Base-by-base conservation (phyloP, 2,888 invertebrate genomes). In the Pycnomerus fuliginosus region DNA sequence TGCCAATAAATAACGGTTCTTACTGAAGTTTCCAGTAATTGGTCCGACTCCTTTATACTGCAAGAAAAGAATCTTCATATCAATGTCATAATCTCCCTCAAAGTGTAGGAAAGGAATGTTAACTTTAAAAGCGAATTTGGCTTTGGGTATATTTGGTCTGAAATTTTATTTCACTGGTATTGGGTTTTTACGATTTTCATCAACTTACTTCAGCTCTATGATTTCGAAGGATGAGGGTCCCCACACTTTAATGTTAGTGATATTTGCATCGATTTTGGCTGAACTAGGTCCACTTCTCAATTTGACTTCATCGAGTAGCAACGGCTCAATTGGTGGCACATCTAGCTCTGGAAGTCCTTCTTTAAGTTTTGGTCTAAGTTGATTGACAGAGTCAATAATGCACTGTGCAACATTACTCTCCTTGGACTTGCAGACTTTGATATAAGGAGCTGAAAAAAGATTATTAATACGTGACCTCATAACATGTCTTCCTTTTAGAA, bases 31-130 rank as follows among this genome's bases (percentile, higher is more conserved):
- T 50, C 84, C 84, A 0, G 75, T 79, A 48, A 84, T 76, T 44
- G 82, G 80, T 11, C 85, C 85, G 48, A 78, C 69, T 12, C 85
- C 85, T 49, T 79, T 76, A 10, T 85, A 73, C 53, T 79, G 75
- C 15, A 85, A 68, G 24, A 85, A 68, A 23, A 85, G 63, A 5
- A 85, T 75, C 44, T 81, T 78, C 56, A 84, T 81, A 59, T 84
- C 80, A 71, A 85, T 80, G 65, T 82, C 79, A 69, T 85, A 85
- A 57, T 84, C 80, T 13, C 84, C 84, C 39, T 74, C 73, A 60
- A 84, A 83, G 46, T 76, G 76, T 39, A 85, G 62, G 37, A 71
- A 72, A 1, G 81, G 82, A 16, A 85, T 71, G 23, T 75, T 64
- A 23, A 82, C 72, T 59, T 78, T 80, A 67, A 84, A 83, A 48